Evolutionary conservation across 2,888 invertebrate genomes (phyloP), one percentile per base, ranked within the genome.

Genomic region (Pandemis heparana): DNA sequence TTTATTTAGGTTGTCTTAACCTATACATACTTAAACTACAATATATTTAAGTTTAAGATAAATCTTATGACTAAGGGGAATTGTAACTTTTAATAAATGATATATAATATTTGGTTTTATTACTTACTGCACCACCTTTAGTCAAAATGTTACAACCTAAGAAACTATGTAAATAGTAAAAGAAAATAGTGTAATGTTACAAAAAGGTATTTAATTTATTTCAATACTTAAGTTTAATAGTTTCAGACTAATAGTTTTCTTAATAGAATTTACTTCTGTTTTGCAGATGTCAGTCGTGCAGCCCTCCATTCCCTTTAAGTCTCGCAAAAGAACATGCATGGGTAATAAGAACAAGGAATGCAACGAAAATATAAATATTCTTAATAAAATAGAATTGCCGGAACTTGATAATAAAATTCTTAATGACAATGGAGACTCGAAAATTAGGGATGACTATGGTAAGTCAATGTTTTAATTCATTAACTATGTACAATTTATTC

Each of bases 271-370:
- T 64, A 5, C 56, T 60, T 68, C 18, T 61, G 70, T 14, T 38
- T 86, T 87, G 79, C 84, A 92, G 90, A 94, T 94, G 94, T 87
- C 94, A 69, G 83, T 89, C 41, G 79, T 92, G 16, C 95, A 95
- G 83, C 87, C 90, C 48, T 90, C 88, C 1, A 92, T 95, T 74
- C 89, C 94, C 9, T 95, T 95, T 77, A 92, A 88, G 77, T 85
- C 91, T 39, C 89, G 94, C 12, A 95, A 95, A 79, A 95, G 89
- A 75, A 85, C 89, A 5, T 81, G 83, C 76, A 73, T 84, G 43
- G 80, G 79, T 63, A 79, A 77, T 62, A 84, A 80, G 65, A 82
- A 81, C 75, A 77, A 74, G 18, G 83, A 85, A 78, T 77, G 79
- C n/a, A 86, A 89, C 75, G 91, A 92, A 82, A 92, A 91, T 80